A percentile compares a stretch with the other conserved stretches of the same genome.
phyloP scores from a whole-genome alignment of 35 echinoderm and acorn worm genomes.

The Apostichopus japonicus region DNA sequence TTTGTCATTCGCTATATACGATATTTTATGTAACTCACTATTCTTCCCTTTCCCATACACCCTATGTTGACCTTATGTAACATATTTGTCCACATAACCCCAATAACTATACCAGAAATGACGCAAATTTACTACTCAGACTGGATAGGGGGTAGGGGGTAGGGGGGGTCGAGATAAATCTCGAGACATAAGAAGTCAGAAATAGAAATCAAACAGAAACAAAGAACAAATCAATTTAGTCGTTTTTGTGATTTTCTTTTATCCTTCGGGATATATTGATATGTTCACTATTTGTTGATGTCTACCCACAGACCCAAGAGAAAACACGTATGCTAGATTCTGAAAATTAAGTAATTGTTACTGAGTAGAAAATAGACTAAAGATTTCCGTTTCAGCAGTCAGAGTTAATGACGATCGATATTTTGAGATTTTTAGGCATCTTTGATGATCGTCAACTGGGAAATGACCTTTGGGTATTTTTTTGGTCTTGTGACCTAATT shows the following conservation, averaged over 20 bases:
- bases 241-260: background rate
- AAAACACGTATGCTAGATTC: background rate
- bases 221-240: too few relatives aligned
- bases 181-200: too few relatives aligned
- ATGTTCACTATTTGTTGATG: background rate
- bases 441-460: background rate
- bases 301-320: background rate
- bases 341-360: background rate
- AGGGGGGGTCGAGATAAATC: too few relatives aligned
- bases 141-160: too few relatives aligned
- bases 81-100: too few relatives aligned
- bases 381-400: background rate
- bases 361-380: background rate
- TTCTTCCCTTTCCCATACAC: too few relatives aligned
- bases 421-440: background rate
- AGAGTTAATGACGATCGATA: background rate
- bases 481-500: background rate
- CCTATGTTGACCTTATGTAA: too few relatives aligned
- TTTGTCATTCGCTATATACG: too few relatives aligned
- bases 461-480: background rate
- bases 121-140: too few relatives aligned
- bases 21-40: too few relatives aligned
- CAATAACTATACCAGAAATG: too few relatives aligned
- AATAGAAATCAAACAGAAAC: too few relatives aligned
- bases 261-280: background rate